phyloP scores from a whole-genome alignment of 92 coral and sea anemone species.

The Hydrozoanthus gracilis region DNA sequence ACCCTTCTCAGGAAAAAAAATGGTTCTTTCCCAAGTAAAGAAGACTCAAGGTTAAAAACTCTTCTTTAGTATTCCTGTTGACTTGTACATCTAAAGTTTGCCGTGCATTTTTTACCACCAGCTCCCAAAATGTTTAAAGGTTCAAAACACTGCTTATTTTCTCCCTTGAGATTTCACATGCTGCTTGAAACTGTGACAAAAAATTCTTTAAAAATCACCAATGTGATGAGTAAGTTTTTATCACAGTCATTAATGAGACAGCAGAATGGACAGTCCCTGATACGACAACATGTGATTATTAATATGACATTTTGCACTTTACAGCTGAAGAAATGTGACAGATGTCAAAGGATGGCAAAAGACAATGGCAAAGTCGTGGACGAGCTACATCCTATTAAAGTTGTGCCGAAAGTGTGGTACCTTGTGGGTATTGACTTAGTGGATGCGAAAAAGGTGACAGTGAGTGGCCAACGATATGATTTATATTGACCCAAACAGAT shows the following conservation, averaged over 20 bases:
- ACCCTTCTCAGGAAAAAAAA: background rate
- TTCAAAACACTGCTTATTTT: background rate
- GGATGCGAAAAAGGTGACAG: conserved; percentile 61
- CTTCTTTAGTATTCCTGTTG: conserved; percentile 1
- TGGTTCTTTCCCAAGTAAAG: background rate
- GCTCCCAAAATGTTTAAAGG: background rate
- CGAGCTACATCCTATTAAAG: conserved; percentile 69
- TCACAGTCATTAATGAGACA: no score
- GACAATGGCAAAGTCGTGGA: conserved; percentile 42
- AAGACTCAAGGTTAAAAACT: background rate
- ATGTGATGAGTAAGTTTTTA: no score
- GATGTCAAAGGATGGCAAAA: conserved; percentile 56
- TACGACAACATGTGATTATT: background rate
- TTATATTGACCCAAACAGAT: conserved; percentile 66
- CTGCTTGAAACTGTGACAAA: background rate
- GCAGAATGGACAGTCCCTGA: background rate
- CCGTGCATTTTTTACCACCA: background rate
- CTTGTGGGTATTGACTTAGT: conserved; percentile 66
- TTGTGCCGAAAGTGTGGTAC: conserved; percentile 63
- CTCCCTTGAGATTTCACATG: conserved; percentile 1
- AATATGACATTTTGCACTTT: conserved; percentile 14
- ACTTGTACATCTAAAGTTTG: background rate
- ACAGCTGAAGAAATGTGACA: conserved; percentile 60
- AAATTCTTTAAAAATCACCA: no score
- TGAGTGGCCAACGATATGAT: conserved; percentile 50